These are phyloP conservation scores for Caenorhabditis tropicalis DNA, from an alignment of 1,140 invertebrate genomes.

Conservation along the genomic window DNA sequence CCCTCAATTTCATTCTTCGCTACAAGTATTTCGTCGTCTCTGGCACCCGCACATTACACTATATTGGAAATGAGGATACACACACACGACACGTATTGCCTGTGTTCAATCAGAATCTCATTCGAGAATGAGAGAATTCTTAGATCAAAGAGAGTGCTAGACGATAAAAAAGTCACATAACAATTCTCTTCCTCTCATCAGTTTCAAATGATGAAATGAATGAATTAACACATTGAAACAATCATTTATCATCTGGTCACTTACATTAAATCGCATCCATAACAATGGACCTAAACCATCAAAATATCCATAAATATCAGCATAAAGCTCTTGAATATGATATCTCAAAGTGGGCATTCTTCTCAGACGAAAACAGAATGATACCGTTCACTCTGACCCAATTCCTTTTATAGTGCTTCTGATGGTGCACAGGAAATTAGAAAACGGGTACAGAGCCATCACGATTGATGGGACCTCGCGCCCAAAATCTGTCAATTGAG, in stretches of 20 bases:
- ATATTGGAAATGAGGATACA: background rate
- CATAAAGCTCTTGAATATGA: slow-evolving; percentile 12
- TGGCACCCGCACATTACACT: slow-evolving; percentile 28
- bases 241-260: background rate
- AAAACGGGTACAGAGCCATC: background rate
- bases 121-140: background rate
- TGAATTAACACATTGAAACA: background rate
- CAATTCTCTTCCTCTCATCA: background rate
- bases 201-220: background rate
- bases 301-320: slow-evolving; percentile 37
- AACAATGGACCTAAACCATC: slow-evolving; percentile 12
- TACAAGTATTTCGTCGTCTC: background rate
- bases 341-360: background rate
- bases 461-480: background rate
- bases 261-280: slow-evolving; percentile 26
- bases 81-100: background rate
- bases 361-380: background rate
- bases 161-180: background rate
- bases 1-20: slow-evolving; percentile 21
- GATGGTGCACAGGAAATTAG: slow-evolving; percentile 8
- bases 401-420: background rate
- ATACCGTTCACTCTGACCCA: background rate
- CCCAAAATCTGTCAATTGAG: background rate
- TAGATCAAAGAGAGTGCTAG: background rate
- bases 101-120: slow-evolving; percentile 21